Evolutionary conservation across 1,140 invertebrate species (phyloP), one percentile per base, ranked within the genome.

Genomic region (Holotrichia oblita): DNA sequence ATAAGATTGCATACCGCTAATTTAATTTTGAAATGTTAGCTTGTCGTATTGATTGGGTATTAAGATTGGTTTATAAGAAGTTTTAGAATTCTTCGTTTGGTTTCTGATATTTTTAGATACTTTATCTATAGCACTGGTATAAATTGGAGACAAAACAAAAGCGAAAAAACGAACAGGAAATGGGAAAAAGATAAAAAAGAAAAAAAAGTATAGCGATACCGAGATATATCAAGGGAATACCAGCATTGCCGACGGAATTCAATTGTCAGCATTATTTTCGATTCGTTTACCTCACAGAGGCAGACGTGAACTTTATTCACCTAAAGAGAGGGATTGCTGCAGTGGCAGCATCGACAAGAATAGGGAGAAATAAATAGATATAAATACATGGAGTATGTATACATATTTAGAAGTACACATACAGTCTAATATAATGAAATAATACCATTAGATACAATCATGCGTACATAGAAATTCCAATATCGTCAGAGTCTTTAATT

Each of bases 261-360:
- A 74, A 74, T 74, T 74, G 73, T 40, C 73, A 9, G 73, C 73
- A 44, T 74, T 74, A 74, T 74, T 74, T 74, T 74, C 73, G 73
- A 74, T 74, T 74, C 73, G 73, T 74, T 74, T 74, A 74, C 40
- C 12, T 74, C 73, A 42, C 61, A 69, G 61, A 69, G 27, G 27
- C 73, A 41, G 73, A 74, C 73, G 73, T 74, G 73, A 74, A 44
- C 40, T 74, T 74, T 42, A 41, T 74, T 14, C 34, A 34, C 14
- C 17, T 20, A 74, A 12, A 34, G 73, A 69, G 27, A 69, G 22
- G 8, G 61, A 69, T 6, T 27, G 61, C 61, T 69, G 61, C 61
- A 69, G 22, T 12, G n/a, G 61, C 61, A 9, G 61, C 10, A 69
- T 12, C 22, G 22, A 20, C 22, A 55, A 55, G 22, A 69, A 69